Conservation (phyloP, 2,888 invertebrate species). For the Scaeva pyrastri region DNA sequence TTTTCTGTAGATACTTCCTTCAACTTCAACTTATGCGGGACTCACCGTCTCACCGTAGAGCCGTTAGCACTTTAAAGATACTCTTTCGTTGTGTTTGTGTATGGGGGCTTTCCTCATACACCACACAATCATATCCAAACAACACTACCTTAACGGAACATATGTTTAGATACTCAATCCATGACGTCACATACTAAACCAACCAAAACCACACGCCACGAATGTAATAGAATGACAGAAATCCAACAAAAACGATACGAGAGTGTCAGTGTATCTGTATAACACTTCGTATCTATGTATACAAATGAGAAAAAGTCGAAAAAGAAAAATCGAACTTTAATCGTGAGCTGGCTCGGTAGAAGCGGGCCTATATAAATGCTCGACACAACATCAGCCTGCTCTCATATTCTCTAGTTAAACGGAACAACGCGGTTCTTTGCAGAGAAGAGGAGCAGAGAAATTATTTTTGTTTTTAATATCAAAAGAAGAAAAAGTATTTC, state of each 20-base stretch:
- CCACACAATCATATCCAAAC: neutral
- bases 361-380: slow-evolving; percentile 73
- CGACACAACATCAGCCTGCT: slow-evolving; percentile 64
- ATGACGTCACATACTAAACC: slow-evolving; percentile 65
- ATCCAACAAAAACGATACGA: neutral
- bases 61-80: slow-evolving; percentile 2
- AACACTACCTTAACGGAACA: slow-evolving; percentile 67
- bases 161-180: slow-evolving; percentile 62
- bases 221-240: too few species aligned
- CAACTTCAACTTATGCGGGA: slow-evolving; percentile 44
- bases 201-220: slow-evolving; percentile 29
- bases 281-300: too few species aligned
- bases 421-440: slow-evolving; percentile 73
- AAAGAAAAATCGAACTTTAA: slow-evolving; percentile 43
- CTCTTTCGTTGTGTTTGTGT: neutral
- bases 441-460: slow-evolving; percentile 63
- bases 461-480: slow-evolving; percentile 23
- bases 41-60: slow-evolving; percentile 6
- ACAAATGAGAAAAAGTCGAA: neutral
- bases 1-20: slow-evolving; percentile 43
- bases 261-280: too few species aligned
- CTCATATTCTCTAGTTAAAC: slow-evolving; percentile 76
- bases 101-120: slow-evolving; percentile 13
- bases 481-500: slow-evolving; percentile 51
- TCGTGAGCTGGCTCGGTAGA: too few species aligned